Conservation (phyloP, 2,888 invertebrate species). For the Psylliodes chrysocephalus region DNA sequence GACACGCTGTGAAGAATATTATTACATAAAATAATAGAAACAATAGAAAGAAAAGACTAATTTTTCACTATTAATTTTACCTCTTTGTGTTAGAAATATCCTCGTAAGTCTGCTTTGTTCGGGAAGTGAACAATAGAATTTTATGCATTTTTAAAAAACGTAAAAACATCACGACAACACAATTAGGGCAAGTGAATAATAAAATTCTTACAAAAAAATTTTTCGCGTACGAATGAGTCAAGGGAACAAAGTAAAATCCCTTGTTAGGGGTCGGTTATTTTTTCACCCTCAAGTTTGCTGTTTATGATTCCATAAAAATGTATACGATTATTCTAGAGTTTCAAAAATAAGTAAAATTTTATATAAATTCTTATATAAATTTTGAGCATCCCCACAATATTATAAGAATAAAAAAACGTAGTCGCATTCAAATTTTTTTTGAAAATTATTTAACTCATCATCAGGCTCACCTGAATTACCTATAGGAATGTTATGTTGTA, state of each 20-base stretch:
- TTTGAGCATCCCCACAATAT: too few species aligned
- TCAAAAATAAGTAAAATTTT: too few species aligned
- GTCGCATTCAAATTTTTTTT: too few species aligned
- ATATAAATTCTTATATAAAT: too few species aligned
- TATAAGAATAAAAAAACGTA: too few species aligned
- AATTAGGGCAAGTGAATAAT: constrained; percentile 3
- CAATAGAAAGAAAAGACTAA: background rate
- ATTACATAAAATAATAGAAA: too few species aligned
- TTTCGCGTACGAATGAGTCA: background rate
- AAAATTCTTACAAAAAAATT: constrained; percentile 5
- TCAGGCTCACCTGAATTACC: too few species aligned
- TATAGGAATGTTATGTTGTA: too few species aligned
- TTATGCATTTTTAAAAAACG: background rate
- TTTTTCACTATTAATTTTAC: background rate
- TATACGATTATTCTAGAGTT: too few species aligned
- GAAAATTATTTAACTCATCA: too few species aligned
- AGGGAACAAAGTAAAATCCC: background rate
- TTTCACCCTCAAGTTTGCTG: background rate
- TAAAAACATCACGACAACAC: background rate
- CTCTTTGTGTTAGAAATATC: background rate
- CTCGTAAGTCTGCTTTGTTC: background rate
- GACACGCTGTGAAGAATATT: too few species aligned
- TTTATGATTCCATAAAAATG: constrained; percentile 3
- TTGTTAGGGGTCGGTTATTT: background rate
- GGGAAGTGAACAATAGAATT: background rate